Evolutionary conservation across 2,113 vertebrate genomes (phyloP).

Genomic region (Nothobranchius furzeri): DNA sequence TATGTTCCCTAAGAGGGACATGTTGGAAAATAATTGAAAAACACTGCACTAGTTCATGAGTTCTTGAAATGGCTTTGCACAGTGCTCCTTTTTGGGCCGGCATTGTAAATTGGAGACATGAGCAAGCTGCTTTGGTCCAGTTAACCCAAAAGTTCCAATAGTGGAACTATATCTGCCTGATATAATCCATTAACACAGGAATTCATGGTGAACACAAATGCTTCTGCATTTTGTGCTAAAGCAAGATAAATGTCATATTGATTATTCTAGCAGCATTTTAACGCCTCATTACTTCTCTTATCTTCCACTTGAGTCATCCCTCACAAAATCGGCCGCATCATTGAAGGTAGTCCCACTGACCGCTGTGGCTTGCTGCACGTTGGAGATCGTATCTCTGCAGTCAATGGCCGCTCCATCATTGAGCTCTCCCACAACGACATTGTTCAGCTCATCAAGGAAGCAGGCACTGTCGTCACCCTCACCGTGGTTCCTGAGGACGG

Average conservation of each 20-base stretch:
- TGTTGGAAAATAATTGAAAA: too few species aligned
- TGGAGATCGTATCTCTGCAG: slow-evolving; percentile 93
- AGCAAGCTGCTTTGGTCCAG: too few species aligned
- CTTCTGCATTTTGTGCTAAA: neutral
- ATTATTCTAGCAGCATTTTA: too few species aligned
- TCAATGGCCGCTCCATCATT: slow-evolving; percentile 92
- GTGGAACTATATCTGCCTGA: too few species aligned
- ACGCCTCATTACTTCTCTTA: slow-evolving; percentile 20
- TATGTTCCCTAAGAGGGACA: too few species aligned
- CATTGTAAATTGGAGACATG: too few species aligned
- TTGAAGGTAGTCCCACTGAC: slow-evolving; percentile 94
- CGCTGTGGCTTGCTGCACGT: slow-evolving; percentile 93
- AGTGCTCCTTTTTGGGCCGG: too few species aligned
- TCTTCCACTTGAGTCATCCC: slow-evolving; percentile 85
- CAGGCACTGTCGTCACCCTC: slow-evolving; percentile 89
- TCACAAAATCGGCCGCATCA: slow-evolving; percentile 97
- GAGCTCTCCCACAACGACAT: slow-evolving; percentile 94
- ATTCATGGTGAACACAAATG: neutral
- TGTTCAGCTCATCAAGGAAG: slow-evolving; percentile 97
- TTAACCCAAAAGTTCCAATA: too few species aligned
- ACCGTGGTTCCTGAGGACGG: slow-evolving; percentile 94
- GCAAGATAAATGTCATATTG: neutral
- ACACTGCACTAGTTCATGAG: too few species aligned
- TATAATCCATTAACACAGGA: too few species aligned
- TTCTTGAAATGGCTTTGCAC: too few species aligned